phyloP scores from a whole-genome alignment of 2,113 vertebrate species.

The Mus spicilegus region DNA sequence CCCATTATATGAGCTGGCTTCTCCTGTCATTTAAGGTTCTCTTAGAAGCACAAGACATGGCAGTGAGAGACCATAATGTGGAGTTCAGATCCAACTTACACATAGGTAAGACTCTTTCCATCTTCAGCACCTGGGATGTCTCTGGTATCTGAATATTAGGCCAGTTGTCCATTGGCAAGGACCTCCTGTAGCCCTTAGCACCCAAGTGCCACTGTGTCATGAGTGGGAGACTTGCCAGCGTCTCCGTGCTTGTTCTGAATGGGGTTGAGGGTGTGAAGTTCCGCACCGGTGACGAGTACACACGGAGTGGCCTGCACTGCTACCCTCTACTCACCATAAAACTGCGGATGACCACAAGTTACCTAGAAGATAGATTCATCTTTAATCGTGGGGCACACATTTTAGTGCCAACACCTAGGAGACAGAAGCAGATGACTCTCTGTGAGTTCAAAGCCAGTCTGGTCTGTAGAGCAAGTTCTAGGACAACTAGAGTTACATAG shows the following conservation, averaged over 20 bases:
- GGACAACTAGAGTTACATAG: background rate
- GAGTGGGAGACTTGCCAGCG: background rate
- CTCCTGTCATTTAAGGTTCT: slow-evolving; percentile 90
- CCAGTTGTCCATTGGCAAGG: background rate
- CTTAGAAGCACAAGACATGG: slow-evolving; percentile 98
- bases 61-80: slow-evolving; percentile 94
- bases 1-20: background rate
- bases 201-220: background rate
- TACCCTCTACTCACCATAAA: slow-evolving; percentile 33
- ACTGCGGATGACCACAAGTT: background rate
- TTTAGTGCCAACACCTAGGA: background rate
- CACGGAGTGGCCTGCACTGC: background rate
- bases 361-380: slow-evolving; percentile 13
- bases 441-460: background rate
- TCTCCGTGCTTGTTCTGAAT: background rate
- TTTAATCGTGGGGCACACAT: background rate
- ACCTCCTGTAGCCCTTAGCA: background rate
- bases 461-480: background rate
- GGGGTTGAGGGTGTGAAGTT: background rate
- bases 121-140: slow-evolving; percentile 9
- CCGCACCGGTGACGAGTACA: slow-evolving; percentile 7
- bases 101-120: slow-evolving; percentile 89
- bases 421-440: background rate
- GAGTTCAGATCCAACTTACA: slow-evolving; percentile 97
- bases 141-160: background rate